These are phyloP conservation scores for Tupiocoris notatus DNA, from an alignment of 2,888 invertebrate species.

Conservation along the genomic window DNA sequence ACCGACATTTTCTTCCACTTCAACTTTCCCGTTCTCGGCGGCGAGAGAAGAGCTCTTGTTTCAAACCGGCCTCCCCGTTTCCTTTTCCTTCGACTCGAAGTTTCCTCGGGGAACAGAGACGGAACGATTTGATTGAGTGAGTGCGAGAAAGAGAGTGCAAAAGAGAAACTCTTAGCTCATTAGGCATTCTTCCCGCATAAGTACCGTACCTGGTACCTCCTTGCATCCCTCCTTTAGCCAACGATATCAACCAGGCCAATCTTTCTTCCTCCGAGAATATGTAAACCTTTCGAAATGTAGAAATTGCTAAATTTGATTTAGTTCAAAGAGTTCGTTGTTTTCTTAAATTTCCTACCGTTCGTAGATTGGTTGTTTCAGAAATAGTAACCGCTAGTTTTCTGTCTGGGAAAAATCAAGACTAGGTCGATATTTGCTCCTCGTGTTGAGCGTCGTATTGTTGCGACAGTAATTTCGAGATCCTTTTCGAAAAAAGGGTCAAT, in stretches of 20 bases:
- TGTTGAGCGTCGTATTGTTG: too few relatives aligned
- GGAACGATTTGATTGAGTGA: background rate
- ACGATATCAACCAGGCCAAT: background rate
- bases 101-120: background rate
- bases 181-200: slow-evolving; percentile 34
- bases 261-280: background rate
- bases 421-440: too few relatives aligned
- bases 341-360: too few relatives aligned
- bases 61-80: background rate
- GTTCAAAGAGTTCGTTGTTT: background rate
- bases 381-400: too few relatives aligned
- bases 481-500: too few relatives aligned
- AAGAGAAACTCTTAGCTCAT: slow-evolving; percentile 25
- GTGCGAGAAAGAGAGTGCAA: background rate
- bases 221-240: background rate
- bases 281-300: background rate
- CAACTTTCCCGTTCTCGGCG: background rate
- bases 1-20: background rate
- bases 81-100: background rate
- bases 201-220: background rate
- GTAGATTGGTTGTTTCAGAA: too few relatives aligned
- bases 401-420: too few relatives aligned
- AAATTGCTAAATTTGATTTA: background rate
- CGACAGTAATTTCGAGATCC: too few relatives aligned
- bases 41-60: background rate